Evolutionary conservation across 2,797 vertebrate species (phyloP), one percentile per base, ranked within the genome.

Genomic region (Notolabrus celidotus): DNA sequence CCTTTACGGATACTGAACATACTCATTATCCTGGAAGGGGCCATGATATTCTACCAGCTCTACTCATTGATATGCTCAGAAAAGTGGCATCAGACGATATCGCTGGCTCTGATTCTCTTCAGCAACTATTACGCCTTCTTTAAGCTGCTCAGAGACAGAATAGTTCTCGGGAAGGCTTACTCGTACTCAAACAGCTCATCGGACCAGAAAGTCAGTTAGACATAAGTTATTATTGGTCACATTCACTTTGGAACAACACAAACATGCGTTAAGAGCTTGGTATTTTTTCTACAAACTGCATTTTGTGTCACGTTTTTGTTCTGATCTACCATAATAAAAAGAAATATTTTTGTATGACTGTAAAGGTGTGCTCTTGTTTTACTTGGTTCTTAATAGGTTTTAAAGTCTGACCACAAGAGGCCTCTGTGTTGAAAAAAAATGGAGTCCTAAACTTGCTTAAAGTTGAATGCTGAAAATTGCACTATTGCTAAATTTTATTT

Each of bases 101-200:
- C 98, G 0, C 90, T 99, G 92, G 97, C 97, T 1, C 93, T 99
- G 86, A 99, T 99, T 81, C 97, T 99, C 86, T 99, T 99, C 94
- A 99, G 97, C 92, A 99, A 99, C 93, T 99, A 99, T 86, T 98
- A 99, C 1, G 96, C 97, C 89, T 99, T 99, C 90, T 99, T 98
- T 92, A 99, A 98, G 88, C 95, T 99, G 76, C 95, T 99, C 69
- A 95, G 98, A 87, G 98, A 99, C 95, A 95, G 98, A 63, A 96
- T 99, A 80, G 97, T 99, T 66, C 75, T 99, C 68, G 98, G 98
- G 68, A 99, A 99, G 84, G 98, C 98, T 2, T 99, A 99, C 83
- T 95, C 97, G 0, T 98, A 97, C 43, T 92, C 95, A 70, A 93
- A 86, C 90, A 95, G 94, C 82, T 95, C 96, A 41, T 93, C 96